Percentiles rank a stretch among this genome's conserved stretches.
These are phyloP conservation scores for Onychomys arenicola DNA, from an alignment of 2,797 vertebrate genomes.

Conservation along the genomic window DNA sequence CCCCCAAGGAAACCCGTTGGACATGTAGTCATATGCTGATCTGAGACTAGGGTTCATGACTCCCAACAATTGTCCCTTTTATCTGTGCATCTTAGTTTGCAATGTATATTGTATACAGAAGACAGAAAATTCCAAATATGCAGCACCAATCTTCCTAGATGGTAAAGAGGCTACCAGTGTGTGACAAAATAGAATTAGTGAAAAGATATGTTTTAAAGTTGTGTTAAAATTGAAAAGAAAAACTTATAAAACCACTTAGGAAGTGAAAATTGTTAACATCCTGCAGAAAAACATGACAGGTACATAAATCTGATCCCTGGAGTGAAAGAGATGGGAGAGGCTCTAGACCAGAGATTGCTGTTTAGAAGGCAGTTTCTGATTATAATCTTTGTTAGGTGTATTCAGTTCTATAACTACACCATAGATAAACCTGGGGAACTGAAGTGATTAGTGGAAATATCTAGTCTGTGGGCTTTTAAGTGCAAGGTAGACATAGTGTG, in stretches of 20 bases:
- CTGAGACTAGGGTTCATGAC: no score
- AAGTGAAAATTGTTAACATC: not conserved
- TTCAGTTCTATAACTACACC: not conserved
- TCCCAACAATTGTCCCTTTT: not conserved
- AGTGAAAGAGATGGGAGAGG: not conserved
- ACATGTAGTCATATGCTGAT: no score
- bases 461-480: conserved; percentile 27
- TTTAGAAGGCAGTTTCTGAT: not conserved
- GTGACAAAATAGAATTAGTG: not conserved
- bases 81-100: conserved; percentile 47
- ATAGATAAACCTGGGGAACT: not conserved
- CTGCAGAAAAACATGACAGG: not conserved
- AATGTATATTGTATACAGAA: conserved; percentile 55
- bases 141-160: conserved; percentile 55
- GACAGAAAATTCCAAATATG: not conserved
- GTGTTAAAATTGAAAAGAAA: conserved; percentile 24
- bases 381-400: not conserved
- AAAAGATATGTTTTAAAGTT: not conserved
- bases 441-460: conserved; percentile 27
- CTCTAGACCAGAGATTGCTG: not conserved
- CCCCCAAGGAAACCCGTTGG: no score
- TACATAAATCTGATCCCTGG: not conserved
- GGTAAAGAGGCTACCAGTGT: conserved; percentile 15
- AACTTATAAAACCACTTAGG: not conserved
- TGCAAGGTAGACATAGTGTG: not conserved